Evolutionary conservation across 2,888 invertebrate species (phyloP), one percentile per base, ranked within the genome.

Genomic region (Eristalinus aeneus): DNA sequence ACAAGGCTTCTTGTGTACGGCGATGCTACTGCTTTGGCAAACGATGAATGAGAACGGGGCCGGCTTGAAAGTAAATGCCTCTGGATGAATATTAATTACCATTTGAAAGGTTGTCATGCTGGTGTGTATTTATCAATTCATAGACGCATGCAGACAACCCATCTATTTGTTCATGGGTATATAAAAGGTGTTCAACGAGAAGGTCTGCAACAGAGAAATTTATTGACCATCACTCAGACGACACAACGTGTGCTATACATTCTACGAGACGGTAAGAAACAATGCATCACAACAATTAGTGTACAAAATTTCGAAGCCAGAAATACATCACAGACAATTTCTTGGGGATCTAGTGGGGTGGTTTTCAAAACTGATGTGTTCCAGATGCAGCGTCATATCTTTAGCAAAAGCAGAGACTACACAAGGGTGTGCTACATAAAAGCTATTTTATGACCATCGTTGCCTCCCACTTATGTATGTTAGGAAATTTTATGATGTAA

Each of bases 91-190:
- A 56, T 56, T 56, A 56, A 56, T 56, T 56, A 56, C 56, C 56
- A 56, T 56, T 56, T 56, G 56, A 56, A 56, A 56, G 56, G 56
- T 56, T 56, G 56, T 56, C 56, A 56, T 56, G 56, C 56, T 56
- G 56, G 56, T 23, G 56, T 56, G 23, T 56, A 56, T 56, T 56
- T 56, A 56, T 56, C 56, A 56, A 56, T 56, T 22, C 56, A 23
- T 56, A 56, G 56, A 56, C 56, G 23, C 56, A 46, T 46, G 46
- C 56, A 56, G 23, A 23, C 56, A n/a, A 27, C 56, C 22, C 56
- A 56, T 27, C 22, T 56, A 23, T 56, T 22, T 56, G 56, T 56
- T 56, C 56, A 56, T 23, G 56, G 56, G 23, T 56, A 12, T 56
- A 56, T 56, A 56, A 56, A 56, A 56, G 56, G 56, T 56, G 56